Conservation (phyloP, 2,888 invertebrate species). For the Latrodectus hesperus region DNA sequence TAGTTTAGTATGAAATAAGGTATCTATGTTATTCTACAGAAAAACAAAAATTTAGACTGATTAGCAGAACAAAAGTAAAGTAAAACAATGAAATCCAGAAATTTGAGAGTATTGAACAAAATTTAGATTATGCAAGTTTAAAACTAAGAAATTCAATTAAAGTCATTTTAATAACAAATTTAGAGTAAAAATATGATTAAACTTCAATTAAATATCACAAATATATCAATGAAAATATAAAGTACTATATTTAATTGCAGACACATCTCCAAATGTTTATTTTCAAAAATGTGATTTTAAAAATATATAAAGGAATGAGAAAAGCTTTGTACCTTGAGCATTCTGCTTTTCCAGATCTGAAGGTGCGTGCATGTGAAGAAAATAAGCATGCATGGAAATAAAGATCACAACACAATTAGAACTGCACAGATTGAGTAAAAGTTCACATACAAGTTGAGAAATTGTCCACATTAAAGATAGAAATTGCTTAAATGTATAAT, state of each 20-base stretch:
- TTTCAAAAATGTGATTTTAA: neutral
- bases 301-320: neutral
- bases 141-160: neutral
- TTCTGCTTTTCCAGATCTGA: slow-evolving; percentile 66
- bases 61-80: neutral
- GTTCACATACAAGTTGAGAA: neutral
- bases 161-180: neutral
- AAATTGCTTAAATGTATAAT: neutral
- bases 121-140: neutral
- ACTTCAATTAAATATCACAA: no score
- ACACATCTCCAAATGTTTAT: no score
- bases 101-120: neutral
- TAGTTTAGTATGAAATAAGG: neutral
- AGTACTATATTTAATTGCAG: no score
- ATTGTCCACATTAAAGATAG: neutral
- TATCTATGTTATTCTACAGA: neutral
- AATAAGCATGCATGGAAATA: slow-evolving; percentile 65
- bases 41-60: neutral
- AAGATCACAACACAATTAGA: slow-evolving; percentile 63
- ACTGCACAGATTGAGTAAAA: slow-evolving; percentile 24
- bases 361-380: slow-evolving; percentile 38
- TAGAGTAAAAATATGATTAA: neutral
- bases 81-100: neutral
- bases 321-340: slow-evolving; percentile 52
- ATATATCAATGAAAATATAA: no score